These are phyloP conservation scores for Sicus ferrugineus DNA, from an alignment of 2,888 invertebrate species.

Conservation along the genomic window DNA sequence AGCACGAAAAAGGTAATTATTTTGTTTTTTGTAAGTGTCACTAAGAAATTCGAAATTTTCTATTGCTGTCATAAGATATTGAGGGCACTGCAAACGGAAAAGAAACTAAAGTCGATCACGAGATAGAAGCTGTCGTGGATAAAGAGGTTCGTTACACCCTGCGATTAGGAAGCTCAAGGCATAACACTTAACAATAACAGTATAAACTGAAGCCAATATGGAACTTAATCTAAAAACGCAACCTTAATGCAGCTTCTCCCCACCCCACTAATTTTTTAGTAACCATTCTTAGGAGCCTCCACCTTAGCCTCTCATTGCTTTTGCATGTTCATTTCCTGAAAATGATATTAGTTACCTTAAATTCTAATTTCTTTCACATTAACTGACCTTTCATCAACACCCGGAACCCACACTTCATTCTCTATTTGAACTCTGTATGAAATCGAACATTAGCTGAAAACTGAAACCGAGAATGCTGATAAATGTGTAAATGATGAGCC, in stretches of 20 bases:
- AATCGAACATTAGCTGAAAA: not conserved
- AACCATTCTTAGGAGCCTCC: too few relatives aligned
- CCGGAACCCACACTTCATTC: not conserved
- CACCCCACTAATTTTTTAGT: too few relatives aligned
- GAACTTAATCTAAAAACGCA: too few relatives aligned
- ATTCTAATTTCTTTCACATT: not conserved
- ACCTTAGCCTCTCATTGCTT: not conserved
- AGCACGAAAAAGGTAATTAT: constrained; percentile 15
- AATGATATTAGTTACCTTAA: not conserved
- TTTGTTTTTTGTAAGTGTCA: not conserved
- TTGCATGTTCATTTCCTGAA: not conserved
- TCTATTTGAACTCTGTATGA: too few relatives aligned
- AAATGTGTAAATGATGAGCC: not conserved
- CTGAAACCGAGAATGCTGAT: not conserved
- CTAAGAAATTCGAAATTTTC: not conserved
- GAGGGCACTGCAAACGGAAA: not conserved
- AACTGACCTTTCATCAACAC: not conserved
- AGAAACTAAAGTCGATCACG: not conserved
- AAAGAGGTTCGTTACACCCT: constrained; percentile 34
- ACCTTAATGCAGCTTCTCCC: too few relatives aligned
- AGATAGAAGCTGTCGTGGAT: not conserved
- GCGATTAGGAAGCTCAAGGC: too few relatives aligned
- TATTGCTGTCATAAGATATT: constrained; percentile 2
- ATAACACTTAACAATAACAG: too few relatives aligned
- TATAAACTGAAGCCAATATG: too few relatives aligned